Evolutionary conservation across 2,888 invertebrate species (phyloP).

Genomic region (Dione vanillae): DNA sequence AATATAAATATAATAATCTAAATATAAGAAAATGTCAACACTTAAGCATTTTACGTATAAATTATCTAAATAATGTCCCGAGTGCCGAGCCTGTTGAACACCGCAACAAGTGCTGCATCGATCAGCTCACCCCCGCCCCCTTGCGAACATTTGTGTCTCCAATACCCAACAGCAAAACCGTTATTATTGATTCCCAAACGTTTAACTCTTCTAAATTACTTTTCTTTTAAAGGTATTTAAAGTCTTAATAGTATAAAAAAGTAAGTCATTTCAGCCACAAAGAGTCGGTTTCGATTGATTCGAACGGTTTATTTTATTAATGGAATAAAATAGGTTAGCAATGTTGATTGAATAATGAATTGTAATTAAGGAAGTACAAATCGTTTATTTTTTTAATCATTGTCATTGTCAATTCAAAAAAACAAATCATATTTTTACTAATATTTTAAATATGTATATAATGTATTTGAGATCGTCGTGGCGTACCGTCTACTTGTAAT

Average conservation of each 20-base stretch:
- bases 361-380: too few relatives aligned
- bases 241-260: not conserved
- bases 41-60: not conserved
- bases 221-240: not conserved
- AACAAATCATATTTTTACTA: too few relatives aligned
- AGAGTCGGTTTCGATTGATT: not conserved
- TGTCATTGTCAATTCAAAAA: too few relatives aligned
- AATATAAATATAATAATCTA: too few relatives aligned
- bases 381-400: too few relatives aligned
- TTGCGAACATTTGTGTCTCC: conserved; percentile 12
- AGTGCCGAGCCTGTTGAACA: conserved; percentile 31
- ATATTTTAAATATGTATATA: too few relatives aligned
- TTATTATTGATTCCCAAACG: conserved; percentile 12
- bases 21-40: not conserved
- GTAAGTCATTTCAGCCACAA: not conserved
- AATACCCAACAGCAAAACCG: conserved; percentile 19
- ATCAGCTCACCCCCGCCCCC: conserved; percentile 18
- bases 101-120: conserved; percentile 38
- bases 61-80: conserved; percentile 15
- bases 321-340: too few relatives aligned
- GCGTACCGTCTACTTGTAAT: too few relatives aligned
- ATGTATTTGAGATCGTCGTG: too few relatives aligned
- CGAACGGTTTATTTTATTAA: too few relatives aligned
- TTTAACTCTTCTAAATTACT: not conserved
- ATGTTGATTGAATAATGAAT: too few relatives aligned